Evolutionary conservation across 1,140 invertebrate genomes (phyloP), one percentile per base, ranked within the genome.

Genomic region (Drosophila subpulchrella): DNA sequence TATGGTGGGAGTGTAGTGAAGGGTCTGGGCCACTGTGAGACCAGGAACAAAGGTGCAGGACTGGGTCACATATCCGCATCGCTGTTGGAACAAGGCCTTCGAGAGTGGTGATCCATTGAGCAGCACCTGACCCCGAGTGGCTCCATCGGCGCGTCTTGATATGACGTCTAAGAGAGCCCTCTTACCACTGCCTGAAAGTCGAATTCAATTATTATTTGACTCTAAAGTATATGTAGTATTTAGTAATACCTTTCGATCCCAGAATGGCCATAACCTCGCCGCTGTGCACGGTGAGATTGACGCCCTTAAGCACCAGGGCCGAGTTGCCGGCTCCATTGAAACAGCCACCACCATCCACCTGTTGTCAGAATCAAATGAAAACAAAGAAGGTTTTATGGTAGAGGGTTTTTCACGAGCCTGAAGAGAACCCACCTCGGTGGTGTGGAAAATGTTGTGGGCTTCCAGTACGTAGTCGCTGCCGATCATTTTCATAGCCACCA

Each of bases 221-320:
- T 48, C 10, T 20, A 12, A 30, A 10, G 15, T 13, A 11, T 7
- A 7, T 44, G 38, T 10, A 7, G 20, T 5, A 4, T 11, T 15
- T 48, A 6, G 10, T 1, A 50, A 56, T 91, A 95, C 97, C 97
- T 94, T 98, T 98, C 0, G 97, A 98, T 7, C 98, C 98, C 7
- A 98, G 93, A 66, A 98, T 95, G 17, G 97, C 97, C 79, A 98
- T 95, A 41, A 98, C 97, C 93, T 98, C 97, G 12, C 97, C 97
- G 46, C 97, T 96, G 86, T 97, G 96, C 0, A 98, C 97, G 65
- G 96, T 95, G 50, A 98, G 94, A 12, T 97, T 97, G 4, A 98
- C 96, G 94, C 98, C 97, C 93, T 98, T 97, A 0, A 98, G 93
- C 44, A 98, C 97, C 11, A 97, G 93, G 15, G 96, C 97, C 7